Base-by-base conservation (phyloP, 2,797 vertebrate genomes). In the Garrulus glandarius region DNA sequence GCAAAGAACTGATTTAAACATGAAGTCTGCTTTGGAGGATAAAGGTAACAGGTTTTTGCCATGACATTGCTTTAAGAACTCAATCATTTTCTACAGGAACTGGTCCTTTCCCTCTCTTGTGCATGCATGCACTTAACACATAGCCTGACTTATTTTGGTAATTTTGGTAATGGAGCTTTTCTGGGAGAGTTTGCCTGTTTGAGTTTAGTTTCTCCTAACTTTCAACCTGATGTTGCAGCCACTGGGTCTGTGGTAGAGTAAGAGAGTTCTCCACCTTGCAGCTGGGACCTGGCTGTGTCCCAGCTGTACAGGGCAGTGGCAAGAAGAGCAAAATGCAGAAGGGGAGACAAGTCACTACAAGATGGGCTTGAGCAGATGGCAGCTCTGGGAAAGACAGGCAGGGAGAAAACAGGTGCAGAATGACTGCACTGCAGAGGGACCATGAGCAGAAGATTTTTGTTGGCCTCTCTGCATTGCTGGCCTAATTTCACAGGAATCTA, bases 301-400 rank as follows among this genome's bases (percentile, higher is more conserved):
- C 11, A 15, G 23, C 21, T 43, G 10, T 30, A 10, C 11, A 0
- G 24, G 75, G 47, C 75, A 55, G 52, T 0, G 0, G 5, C 30
- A 44, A 46, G 87, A 83, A 44, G 2, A 36, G 56, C 30, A 8
- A 74, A 77, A 37, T 39, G 20, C 15, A 16, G 27, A 55, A 65
- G 43, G 32, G 43, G 13, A 64, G 34, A 32, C 17, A 36, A 37
- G 41, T 36, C 56, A 13, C 15, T 63, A 2, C 52, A 18, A 52
- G 78, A 39, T 34, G 27, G 34, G 6, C 60, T 60, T 75, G 52
- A n/a, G 16, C 0, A 2, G 49, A 18, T 52, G 69, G 18, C 60
- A 64, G 49, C 56, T 60, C 52, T 77, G 52, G 52, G 41, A 30
- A 81, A 63, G 74, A 23, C 14, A 19, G n/a, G 36, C 18, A 18